Base-by-base conservation (phyloP, 35 echinoderm and acorn worm species). In the Eucidaris tribuloides region DNA sequence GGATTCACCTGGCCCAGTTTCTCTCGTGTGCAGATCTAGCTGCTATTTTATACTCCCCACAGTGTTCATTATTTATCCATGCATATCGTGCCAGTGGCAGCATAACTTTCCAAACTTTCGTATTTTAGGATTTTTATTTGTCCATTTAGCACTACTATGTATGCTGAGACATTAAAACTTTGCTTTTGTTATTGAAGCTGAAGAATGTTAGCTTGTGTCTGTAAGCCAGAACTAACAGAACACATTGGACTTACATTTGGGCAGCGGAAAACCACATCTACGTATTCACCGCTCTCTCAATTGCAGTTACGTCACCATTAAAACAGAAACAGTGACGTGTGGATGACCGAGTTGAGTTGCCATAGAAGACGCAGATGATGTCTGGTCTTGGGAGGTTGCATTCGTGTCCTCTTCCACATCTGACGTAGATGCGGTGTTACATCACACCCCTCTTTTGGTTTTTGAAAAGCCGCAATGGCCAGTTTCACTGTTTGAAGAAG, bases 321-420 rank as follows among this genome's bases (percentile, higher is more conserved):
- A 74, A 74, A 44, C 68, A 74, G 41, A 74, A 19, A 74, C 68
- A 18, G 68, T 44, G 3, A 74, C 68, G n/a, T n/a, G 35, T 74
- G 9, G 22, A 74, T 40, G 18, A 74, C 68, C 5, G 68, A 74
- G 44, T n/a, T 43, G 30, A 74, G 34, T n/a, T 24, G 11, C 68
- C 11, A 27, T 33, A 25, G 68, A 38, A 44, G 68, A 41, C 1
- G 15, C 2, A 19, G 34, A 5, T 17, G 68, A n/a, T 20, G 15
- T 19, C 0, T 2, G 5, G 0, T 68, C 64, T 3, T 36, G 48
- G 9, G 48, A 33, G 27, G 18, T 36, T 0, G 37, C 41, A 20
- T 24, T 22, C 29, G 20, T 25, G 0, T 1, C 33, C 11, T 72
- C 66, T 2, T 6, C 38, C 17, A 9, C 17, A 44, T 17, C 36